Conservation (phyloP, 2,113 vertebrate species). For the Aramus guarauna region DNA sequence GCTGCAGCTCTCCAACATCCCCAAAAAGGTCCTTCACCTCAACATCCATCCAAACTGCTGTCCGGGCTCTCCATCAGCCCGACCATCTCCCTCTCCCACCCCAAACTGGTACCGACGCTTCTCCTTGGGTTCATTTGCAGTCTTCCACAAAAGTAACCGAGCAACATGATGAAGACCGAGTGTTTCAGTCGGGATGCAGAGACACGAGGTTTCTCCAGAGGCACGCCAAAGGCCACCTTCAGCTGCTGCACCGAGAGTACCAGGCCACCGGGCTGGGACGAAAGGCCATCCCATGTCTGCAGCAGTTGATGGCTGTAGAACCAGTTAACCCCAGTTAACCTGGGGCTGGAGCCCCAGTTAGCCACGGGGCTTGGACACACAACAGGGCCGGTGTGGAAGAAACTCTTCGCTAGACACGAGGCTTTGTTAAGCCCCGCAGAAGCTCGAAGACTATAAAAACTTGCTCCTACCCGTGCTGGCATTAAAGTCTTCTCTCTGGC, state of each 20-base stretch:
- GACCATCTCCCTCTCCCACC: neutral
- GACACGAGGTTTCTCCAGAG: neutral
- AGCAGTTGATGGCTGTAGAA: neutral
- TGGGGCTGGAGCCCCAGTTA: neutral
- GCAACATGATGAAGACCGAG: neutral
- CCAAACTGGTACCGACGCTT: neutral
- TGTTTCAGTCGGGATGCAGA: neutral
- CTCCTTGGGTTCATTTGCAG: neutral
- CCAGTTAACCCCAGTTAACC: neutral
- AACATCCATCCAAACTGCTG: neutral
- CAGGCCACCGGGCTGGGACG: neutral
- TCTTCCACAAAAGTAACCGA: neutral
- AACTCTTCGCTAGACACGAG: neutral
- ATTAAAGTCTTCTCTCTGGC: neutral
- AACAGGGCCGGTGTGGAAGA: neutral
- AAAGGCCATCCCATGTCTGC: rapidly evolving
- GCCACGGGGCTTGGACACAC: neutral
- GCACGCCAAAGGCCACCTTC: neutral
- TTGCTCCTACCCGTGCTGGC: neutral
- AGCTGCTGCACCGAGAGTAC: neutral
- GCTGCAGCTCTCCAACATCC: rapidly evolving
- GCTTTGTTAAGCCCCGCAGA: neutral
- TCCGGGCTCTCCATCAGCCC: neutral
- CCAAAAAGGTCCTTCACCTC: neutral
- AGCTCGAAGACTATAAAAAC: neutral